Percentiles rank a stretch among this genome's conserved stretches.
phyloP scores from a whole-genome alignment of 2,797 vertebrate species.

The Aulostomus chinensis region DNA sequence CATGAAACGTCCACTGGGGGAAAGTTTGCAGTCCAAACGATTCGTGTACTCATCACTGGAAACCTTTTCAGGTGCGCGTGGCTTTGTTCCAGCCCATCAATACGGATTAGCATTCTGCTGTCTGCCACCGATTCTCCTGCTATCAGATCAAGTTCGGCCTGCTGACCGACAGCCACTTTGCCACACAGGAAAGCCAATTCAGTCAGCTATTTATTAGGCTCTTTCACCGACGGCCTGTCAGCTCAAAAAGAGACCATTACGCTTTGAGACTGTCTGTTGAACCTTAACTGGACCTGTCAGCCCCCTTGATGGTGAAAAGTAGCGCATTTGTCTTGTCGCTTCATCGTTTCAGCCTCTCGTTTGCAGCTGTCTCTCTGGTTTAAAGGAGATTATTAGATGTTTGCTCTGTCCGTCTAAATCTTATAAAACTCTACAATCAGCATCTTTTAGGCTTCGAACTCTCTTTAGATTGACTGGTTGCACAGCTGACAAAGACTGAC shows the following conservation, averaged over 20 bases:
- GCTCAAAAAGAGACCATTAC: slow-evolving; percentile 42
- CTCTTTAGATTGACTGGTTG: slow-evolving; percentile 6
- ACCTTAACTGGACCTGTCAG: slow-evolving; percentile 50
- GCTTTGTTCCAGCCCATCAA: slow-evolving; percentile 67
- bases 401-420: slow-evolving; percentile 5
- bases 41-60: slow-evolving; percentile 35
- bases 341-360: slow-evolving; percentile 27
- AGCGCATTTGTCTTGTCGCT: slow-evolving; percentile 48
- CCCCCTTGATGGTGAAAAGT: slow-evolving; percentile 45
- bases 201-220: slow-evolving; percentile 63
- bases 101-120: slow-evolving; percentile 68
- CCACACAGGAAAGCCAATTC: slow-evolving; percentile 64
- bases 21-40: slow-evolving; percentile 22
- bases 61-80: slow-evolving; percentile 31
- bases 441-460: slow-evolving; percentile 3
- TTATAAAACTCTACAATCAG: slow-evolving; percentile 6
- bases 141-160: slow-evolving; percentile 68
- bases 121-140: slow-evolving; percentile 60
- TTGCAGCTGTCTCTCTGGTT: slow-evolving; percentile 23
- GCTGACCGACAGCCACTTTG: slow-evolving; percentile 71
- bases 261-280: slow-evolving; percentile 27
- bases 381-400: slow-evolving; percentile 30
- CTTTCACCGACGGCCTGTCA: slow-evolving; percentile 47
- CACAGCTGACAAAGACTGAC: slow-evolving; percentile 8
- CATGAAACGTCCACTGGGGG: slow-evolving; percentile 7